Base-by-base conservation (phyloP, 2,888 invertebrate genomes). In the Physocephala rufipes region DNA sequence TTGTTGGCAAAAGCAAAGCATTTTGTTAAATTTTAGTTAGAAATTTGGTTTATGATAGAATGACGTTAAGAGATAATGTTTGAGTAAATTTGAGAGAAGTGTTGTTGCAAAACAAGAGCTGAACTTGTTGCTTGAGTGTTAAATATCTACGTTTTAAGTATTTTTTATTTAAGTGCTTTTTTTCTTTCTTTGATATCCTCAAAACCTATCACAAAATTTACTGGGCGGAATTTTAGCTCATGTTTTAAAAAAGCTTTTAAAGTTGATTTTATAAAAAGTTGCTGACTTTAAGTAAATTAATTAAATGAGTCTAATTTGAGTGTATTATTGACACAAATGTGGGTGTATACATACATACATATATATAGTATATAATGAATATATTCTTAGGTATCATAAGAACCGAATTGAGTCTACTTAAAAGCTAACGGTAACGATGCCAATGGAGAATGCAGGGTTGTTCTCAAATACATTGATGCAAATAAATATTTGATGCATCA, bases 121-220 rank as follows among this genome's bases (percentile, higher is more conserved):
- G 51, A 43, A 51, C 66, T 58, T 58, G 67, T 61, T 64, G 67
- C 36, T 70, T 73, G 64, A 28, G 19, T 71, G 68, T 26, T n/a
- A n/a, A n/a, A 21, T 51, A 67, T 28, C 69, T 73, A 70, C 62
- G 61, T 70, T 64, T 68, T 62, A 16, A 47, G 67, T 75, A 73
- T 64, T 45, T 69, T 73, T 66, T 67, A 30, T 43, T 36, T 36
- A 51, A 45, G 64, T 59, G 12, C 72, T 74, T 53, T 51, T 59
- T 15, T 75, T 70, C 71, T 79, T 78, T 58, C 9, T 4, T 58
- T 28, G 28, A 58, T 58, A 24, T 58, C 58, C 76, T 76, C 76
- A 80, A 79, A 83, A 83, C 82, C 81, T 83, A 83, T 83, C 82
- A 83, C 82, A 83, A 82, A 83, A 81, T 81, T 79, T 76, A 75